Evolutionary conservation across 2,888 invertebrate genomes (phyloP), one percentile per base, ranked within the genome.

Genomic region (Lochmaea crataegi): DNA sequence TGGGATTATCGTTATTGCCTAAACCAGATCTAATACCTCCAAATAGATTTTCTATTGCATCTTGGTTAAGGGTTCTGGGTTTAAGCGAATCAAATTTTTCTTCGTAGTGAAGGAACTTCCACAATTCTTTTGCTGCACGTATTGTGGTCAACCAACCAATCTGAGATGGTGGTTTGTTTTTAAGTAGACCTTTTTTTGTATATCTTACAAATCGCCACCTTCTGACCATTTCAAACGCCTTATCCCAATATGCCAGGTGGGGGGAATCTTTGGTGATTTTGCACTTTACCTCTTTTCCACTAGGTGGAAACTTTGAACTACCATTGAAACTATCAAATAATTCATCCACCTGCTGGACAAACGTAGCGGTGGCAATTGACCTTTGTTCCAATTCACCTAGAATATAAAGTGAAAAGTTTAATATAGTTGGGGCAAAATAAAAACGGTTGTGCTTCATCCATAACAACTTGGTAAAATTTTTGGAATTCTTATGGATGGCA

Each of bases 271-370:
- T 69, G 57, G 71, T 73, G 18, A 69, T 57, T 51, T 22, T 42
- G 70, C 71, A 74, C 64, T 76, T 71, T 38, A 73, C 16, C 11
- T 69, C 68, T 65, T 76, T 78, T 18, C 75, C 76, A 53, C 58
- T 71, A 53, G 75, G 69, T 45, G 76, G 58, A 41, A 53, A 22
- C 53, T 42, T 64, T 48, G 45, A 12, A 22, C 66, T 76, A 22
- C 76, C 77, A 71, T 77, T 71, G 68, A 79, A 77, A 71, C 80
- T 80, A 42, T 81, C 82, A 79, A 75, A 80, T 81, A 32, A 72
- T 38, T 79, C 71, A 75, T 81, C 76, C 60, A 79, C 74, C 60
- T 76, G 71, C 65, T 68, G 48, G 22, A 61, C 58, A 61, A 68
- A 68, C 14, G 61, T 68, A 11, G 61, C 68, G 22, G 61, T 68